Base-by-base conservation (phyloP, 2,797 vertebrate genomes). In the Rhabdomys pumilio region DNA sequence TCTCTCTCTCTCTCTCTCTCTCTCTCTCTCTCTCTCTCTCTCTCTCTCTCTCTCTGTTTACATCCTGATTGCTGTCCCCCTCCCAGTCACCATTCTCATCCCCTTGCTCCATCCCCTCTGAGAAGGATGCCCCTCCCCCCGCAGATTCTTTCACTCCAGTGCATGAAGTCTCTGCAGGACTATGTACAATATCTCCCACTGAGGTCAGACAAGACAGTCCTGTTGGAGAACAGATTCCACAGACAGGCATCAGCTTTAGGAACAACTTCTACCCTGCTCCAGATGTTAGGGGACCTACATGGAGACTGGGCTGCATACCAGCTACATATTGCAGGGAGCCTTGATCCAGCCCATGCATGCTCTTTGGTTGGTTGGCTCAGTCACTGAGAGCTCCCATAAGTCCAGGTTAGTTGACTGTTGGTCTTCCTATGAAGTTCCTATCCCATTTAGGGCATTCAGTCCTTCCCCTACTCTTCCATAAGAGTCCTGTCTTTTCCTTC, bases 401-500 rank as follows among this genome's bases (percentile, higher is more conserved):
- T 38, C 17, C 67, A 69, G 19, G 17, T 38, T 72, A 72, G 67
- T 72, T 20, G 67, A 72, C 67, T 38, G 67, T 72, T 72, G n/a
- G 7, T 72, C n/a, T 72, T 72, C n/a, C 67, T 38, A 7, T 72
- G 67, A n/a, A 72, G 6, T 69, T n/a, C 34, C 67, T 69, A 69
- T n/a, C 15, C 34, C 34, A 69, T 69, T 69, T n/a, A 69, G 34
- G 67, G 1, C 67, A 17, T n/a, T 69, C 67, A 69, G 7, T 69
- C 34, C 67, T 69, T n/a, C 29, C 31, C 17, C 67, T 38, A n/a
- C 6, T 69, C 15, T n/a, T 69, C 7, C 34, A 69, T 69, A 69
- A n/a, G 7, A 17, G 6, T n/a, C 7, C 57, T 59, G 19, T 20
- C 19, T 4, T 17, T 17, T 1, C 7, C 6, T 2, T 6, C 31